A percentile compares a stretch with the other conserved stretches of the same genome.
phyloP scores from a whole-genome alignment of 2,113 vertebrate species.

The Amblyornis subalaris region DNA sequence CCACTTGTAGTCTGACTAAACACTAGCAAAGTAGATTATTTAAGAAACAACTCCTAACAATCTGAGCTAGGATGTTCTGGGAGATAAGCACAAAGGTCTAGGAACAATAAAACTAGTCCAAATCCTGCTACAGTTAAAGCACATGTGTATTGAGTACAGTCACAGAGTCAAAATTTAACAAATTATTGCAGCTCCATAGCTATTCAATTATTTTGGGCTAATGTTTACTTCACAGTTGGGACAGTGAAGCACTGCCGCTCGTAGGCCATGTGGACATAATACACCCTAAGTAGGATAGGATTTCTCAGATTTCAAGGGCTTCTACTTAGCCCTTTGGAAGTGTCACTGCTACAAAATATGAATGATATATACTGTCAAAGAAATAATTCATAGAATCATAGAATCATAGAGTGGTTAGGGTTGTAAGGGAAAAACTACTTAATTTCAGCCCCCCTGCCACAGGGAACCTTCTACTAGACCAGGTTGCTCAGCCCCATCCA shows the following conservation, averaged over 20 bases:
- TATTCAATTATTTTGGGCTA: background rate
- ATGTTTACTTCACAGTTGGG: background rate
- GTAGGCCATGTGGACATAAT: rapidly evolving
- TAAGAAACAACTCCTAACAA: background rate
- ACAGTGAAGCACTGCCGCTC: background rate
- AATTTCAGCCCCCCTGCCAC: rapidly evolving
- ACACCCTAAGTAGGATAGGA: background rate
- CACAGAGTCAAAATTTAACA: background rate
- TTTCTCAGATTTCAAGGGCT: background rate
- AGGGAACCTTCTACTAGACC: background rate
- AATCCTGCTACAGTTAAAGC: background rate
- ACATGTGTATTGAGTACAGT: background rate
- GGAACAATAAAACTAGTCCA: background rate
- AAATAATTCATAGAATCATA: background rate
- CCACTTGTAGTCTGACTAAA: background rate
- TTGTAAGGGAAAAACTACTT: background rate
- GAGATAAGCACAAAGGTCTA: background rate
- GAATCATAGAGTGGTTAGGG: background rate
- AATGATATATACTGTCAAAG: background rate
- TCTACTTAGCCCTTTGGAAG: background rate
- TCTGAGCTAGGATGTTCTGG: background rate
- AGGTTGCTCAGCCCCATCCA: background rate
- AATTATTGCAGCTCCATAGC: background rate
- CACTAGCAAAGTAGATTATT: background rate
- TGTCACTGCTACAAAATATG: background rate